Evolutionary conservation across 2,113 vertebrate genomes (phyloP).

Genomic region (Ictalurus furcatus): DNA sequence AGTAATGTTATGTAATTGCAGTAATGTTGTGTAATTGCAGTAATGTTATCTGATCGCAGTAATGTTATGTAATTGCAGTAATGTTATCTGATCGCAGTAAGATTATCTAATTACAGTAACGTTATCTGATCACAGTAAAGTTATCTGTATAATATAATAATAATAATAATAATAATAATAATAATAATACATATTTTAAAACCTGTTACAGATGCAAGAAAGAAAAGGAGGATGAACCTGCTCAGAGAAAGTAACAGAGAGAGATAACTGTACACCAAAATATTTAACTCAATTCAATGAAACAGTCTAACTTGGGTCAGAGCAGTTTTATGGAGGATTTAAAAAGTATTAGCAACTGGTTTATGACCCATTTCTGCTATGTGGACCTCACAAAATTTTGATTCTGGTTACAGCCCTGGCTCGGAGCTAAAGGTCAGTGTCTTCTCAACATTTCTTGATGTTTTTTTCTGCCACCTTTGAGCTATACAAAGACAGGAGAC

Average conservation of each 20-base stretch:
- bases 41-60: no score
- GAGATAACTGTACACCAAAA: neutral
- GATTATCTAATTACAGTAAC: no score
- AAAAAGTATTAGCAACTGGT: neutral
- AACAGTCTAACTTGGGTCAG: neutral
- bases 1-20: no score
- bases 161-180: no score
- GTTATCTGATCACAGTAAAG: no score
- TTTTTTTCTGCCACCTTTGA: neutral
- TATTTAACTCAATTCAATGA: neutral
- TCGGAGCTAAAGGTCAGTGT: conserved; percentile 20
- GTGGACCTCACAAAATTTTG: neutral
- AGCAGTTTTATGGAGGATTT: neutral
- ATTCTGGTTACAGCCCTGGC: neutral
- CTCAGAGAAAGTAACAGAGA: neutral
- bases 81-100: no score
- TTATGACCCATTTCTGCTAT: neutral
- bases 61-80: no score
- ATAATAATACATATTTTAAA: neutral
- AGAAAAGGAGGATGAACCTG: neutral
- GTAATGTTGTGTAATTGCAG: no score
- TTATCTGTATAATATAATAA: no score
- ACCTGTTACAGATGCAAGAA: neutral
- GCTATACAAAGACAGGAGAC: conserved; percentile 21
- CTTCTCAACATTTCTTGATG: neutral